Conservation (phyloP, 2,888 invertebrate species). For the Drosophila neonasuta region DNA sequence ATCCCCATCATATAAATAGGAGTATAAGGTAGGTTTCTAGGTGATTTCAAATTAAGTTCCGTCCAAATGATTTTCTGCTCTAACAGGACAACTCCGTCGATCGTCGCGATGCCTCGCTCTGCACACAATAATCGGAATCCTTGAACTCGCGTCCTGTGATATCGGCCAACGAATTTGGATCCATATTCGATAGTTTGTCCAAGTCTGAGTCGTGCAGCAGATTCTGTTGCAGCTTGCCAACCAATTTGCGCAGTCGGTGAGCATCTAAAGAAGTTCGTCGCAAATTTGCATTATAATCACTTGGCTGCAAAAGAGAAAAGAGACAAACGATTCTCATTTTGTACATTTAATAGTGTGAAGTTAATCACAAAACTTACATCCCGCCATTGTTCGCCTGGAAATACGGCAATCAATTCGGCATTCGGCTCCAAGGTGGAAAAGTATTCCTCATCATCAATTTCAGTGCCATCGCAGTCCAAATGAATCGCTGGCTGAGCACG, state of each 20-base stretch:
- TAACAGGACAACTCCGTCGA: slow-evolving; percentile 89
- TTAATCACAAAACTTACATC: slow-evolving; percentile 72
- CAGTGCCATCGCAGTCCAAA: slow-evolving; percentile 94
- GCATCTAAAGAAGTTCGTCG: slow-evolving; percentile 67
- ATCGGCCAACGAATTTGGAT: slow-evolving; percentile 91
- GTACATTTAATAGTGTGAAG: not conserved
- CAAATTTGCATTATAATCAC: slow-evolving; percentile 69
- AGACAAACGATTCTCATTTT: too few relatives aligned
- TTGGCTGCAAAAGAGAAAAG: slow-evolving; percentile 41
- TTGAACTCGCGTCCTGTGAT: slow-evolving; percentile 85
- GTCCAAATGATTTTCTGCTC: slow-evolving; percentile 2
- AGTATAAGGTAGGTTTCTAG: slow-evolving; percentile 38
- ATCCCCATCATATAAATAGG: slow-evolving; percentile 14
- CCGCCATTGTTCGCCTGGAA: slow-evolving; percentile 88
- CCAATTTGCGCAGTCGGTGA: slow-evolving; percentile 86
- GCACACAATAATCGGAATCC: slow-evolving; percentile 86
- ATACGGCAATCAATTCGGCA: slow-evolving; percentile 91
- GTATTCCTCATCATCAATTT: slow-evolving; percentile 97
- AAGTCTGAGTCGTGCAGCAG: slow-evolving; percentile 91
- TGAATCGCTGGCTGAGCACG: slow-evolving; percentile 87
- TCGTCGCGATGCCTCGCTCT: slow-evolving; percentile 90
- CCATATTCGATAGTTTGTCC: slow-evolving; percentile 93
- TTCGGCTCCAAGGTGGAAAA: slow-evolving; percentile 94
- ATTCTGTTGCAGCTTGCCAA: slow-evolving; percentile 89
- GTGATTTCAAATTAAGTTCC: slow-evolving; percentile 2